A percentile compares a stretch with the other conserved stretches of the same genome.
phyloP scores from a whole-genome alignment of 2,888 invertebrate species.

The Pterobdella sp. region DNA sequence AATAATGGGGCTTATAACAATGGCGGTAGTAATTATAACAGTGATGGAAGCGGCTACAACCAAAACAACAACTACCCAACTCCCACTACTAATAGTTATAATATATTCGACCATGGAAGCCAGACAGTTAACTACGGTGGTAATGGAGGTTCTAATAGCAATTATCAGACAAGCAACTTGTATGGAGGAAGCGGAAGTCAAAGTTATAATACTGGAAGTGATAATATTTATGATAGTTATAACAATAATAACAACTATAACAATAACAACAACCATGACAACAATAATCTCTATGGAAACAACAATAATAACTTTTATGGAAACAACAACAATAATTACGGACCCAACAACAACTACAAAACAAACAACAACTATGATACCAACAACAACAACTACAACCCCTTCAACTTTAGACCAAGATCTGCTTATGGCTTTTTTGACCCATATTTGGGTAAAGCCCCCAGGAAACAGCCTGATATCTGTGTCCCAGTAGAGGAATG shows the following conservation, averaged over 20 bases:
- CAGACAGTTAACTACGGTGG: no score
- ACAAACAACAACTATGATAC: neutral
- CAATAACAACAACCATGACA: neutral
- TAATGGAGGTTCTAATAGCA: no score
- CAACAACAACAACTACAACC: conserved; percentile 9
- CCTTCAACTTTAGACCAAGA: no score
- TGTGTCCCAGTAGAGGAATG: conserved; percentile 67
- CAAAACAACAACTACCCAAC: neutral
- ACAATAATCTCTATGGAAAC: neutral
- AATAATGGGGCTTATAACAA: no score
- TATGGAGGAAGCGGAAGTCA: no score
- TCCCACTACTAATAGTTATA: no score
- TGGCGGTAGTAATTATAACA: neutral
- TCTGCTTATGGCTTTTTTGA: no score
- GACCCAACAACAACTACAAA: neutral
- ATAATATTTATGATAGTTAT: neutral
- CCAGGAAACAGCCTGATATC: conserved; percentile 40
- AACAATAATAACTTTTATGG: neutral
- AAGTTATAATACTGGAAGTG: no score
- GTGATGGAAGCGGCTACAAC: neutral
- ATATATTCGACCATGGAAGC: no score
- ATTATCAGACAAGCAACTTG: no score
- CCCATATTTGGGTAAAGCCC: no score
- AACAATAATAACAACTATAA: neutral
- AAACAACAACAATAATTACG: neutral